Evolutionary conservation across 2,113 vertebrate genomes (phyloP).

Genomic region (Nicator chloris): DNA sequence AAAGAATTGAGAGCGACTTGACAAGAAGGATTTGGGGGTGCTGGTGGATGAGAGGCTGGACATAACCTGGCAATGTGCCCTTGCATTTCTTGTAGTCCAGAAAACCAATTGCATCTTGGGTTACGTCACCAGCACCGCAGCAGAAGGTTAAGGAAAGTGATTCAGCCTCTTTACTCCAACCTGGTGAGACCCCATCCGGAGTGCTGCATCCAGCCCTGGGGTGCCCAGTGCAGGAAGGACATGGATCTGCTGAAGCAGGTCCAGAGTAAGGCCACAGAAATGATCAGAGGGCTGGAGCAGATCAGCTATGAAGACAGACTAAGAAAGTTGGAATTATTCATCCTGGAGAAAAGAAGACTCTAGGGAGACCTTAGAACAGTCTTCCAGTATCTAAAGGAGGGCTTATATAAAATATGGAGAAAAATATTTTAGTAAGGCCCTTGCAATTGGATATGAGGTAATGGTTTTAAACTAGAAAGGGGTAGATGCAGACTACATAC

Average conservation of each 20-base stretch:
- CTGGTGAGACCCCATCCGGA: background rate
- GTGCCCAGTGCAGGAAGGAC: background rate
- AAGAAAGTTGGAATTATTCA: background rate
- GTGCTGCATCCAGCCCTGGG: background rate
- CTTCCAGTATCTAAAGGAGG: background rate
- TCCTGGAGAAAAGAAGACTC: background rate
- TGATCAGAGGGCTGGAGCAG: background rate
- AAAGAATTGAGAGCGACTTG: background rate
- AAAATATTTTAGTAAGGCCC: background rate
- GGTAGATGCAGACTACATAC: background rate
- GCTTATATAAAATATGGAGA: background rate
- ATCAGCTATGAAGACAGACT: background rate
- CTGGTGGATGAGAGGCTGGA: background rate
- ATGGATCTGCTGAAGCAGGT: background rate
- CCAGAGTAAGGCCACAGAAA: background rate
- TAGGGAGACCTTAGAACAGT: background rate
- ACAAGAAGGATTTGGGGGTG: background rate
- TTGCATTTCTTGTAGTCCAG: background rate
- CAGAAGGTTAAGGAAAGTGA: background rate
- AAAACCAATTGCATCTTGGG: background rate
- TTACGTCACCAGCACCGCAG: fast-evolving
- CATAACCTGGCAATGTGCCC: background rate
- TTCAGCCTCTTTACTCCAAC: background rate
- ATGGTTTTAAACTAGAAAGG: background rate
- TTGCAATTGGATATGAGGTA: background rate